Evolutionary conservation across 1,140 invertebrate genomes (phyloP), one percentile per base, ranked within the genome.

Genomic region (Heliothis virescens): DNA sequence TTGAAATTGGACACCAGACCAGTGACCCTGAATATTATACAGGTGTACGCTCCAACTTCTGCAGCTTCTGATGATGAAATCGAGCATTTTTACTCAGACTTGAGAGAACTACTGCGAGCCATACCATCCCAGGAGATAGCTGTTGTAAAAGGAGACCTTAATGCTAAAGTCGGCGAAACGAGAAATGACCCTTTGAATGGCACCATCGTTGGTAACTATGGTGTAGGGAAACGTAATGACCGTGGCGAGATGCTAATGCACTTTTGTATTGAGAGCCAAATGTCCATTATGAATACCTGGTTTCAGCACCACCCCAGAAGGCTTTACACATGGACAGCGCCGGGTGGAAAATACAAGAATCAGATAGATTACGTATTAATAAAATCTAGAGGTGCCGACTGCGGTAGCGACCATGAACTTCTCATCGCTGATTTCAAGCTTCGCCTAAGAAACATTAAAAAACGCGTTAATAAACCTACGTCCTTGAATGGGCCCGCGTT

Each of bases 81-180:
- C 29, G 29, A 34, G 29, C 29, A 34, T 4, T 34, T 34, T 34
- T 34, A 34, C 29, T 1, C 29, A 34, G 29, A 34, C 29, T 34
- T 34, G 29, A 34, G 29, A 34, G 29, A 34, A 34, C 29, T 34
- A 34, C 4, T 34, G 29, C 29, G 29, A 34, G 29, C 29, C 29
- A 34, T 34, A 34, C 29, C 29, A 34, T 16, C 79, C 83, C 50
- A 82, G 78, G 13, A 80, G 80, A 80, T 82, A 83, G 50, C 16
- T 82, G 3, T 83, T 3, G 48, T 83, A 12, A 48, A 81, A 10
- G 85, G 82, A 11, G 83, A 86, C 53, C 81, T 83, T 12, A 86
- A 84, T 48, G 77, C 83, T 1, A 86, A 86, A 67, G 41, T 86
- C 5, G 85, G 85, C n/a, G 29, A 34, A 34, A 34, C 29, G 29